Evolutionary conservation across 1,140 invertebrate genomes (phyloP), one percentile per base, ranked within the genome.

Genomic region (Calycopis cecrops): DNA sequence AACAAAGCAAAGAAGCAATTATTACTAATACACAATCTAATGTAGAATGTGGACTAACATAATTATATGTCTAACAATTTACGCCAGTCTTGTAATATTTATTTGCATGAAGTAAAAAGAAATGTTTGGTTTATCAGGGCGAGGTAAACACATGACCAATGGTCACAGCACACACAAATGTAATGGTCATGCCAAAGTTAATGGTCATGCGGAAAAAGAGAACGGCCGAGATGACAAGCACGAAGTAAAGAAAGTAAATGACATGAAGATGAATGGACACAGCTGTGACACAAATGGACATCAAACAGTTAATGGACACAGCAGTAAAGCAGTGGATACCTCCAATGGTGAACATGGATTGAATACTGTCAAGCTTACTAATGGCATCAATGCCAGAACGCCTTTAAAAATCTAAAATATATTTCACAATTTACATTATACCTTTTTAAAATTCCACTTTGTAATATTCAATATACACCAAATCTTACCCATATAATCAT

Each of bases 71-170:
- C 9, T 44, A 44, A 44, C 40, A 44, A 9, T 44, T 44, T 82
- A 67, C 77, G 83, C 76, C 79, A 82, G 73, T 80, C 63, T 79
- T 48, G 49, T 64, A 51, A 53, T 60, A 53, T 52, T 67, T 63
- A 53, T 53, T 48, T 61, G 38, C 50, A 62, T 63, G 69, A 63
- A 60, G 69, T 75, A 71, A 74, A n/a, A 71, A 70, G 49, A 56
- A 53, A 61, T 55, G 63, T 69, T 67, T 64, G 59, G 67, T 84
- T 77, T 74, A 73, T 77, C 71, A 87, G 84, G 83, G 57, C 77
- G 68, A 68, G 63, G 63, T 64, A 80, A 79, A 62, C 71, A 69
- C 60, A 64, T 67, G 52, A 70, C 63, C 55, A 76, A 78, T 59
- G 71, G 69, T 57, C 69, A 76, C 62, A 67, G 67, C 55, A 56